These are phyloP conservation scores for Antechinus flavipes DNA, from an alignment of 2,113 vertebrate species.

Conservation along the genomic window DNA sequence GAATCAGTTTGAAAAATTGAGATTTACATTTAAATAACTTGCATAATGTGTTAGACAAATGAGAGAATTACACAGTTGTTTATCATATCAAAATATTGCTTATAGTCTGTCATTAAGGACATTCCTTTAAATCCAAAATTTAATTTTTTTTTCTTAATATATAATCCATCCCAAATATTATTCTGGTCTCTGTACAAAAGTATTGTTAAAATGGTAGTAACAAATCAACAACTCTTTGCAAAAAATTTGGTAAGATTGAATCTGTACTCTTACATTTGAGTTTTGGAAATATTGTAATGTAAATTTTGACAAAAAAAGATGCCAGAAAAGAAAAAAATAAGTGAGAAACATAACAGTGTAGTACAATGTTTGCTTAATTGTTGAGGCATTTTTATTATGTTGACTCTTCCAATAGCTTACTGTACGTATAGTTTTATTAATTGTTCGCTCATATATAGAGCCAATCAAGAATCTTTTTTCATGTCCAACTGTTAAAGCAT, in stretches of 20 bases:
- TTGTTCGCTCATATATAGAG: constrained; percentile 47
- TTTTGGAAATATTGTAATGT: constrained; percentile 22
- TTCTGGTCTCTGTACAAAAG: constrained; percentile 16
- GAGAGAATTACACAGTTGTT: constrained; percentile 47
- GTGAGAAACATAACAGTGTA: background rate
- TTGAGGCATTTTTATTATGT: constrained; percentile 5
- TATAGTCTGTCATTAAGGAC: background rate
- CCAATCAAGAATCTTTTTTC: constrained; percentile 24
- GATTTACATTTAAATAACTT: constrained; percentile 45
- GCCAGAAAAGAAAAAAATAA: constrained; percentile 49
- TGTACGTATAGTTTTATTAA: constrained; percentile 11
- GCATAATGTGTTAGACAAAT: constrained; percentile 23
- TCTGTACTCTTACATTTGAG: constrained; percentile 15
- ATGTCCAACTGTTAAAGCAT: background rate
- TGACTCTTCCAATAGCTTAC: constrained; percentile 51
- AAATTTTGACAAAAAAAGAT: constrained; percentile 17
- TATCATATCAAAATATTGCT: constrained; percentile 22
- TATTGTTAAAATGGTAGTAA: constrained; percentile 28
- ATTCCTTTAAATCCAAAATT: constrained; percentile 9
- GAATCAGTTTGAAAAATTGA: constrained; percentile 40
- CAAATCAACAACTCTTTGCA: constrained; percentile 24
- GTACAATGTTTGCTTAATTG: background rate
- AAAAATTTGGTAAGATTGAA: constrained; percentile 23
- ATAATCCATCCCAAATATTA: background rate
- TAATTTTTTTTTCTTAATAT: constrained; percentile 39